Percentiles rank a stretch among this genome's conserved stretches.
Conservation (phyloP, 2,797 vertebrate genomes). For the Pseudomugil tenellus region DNA sequence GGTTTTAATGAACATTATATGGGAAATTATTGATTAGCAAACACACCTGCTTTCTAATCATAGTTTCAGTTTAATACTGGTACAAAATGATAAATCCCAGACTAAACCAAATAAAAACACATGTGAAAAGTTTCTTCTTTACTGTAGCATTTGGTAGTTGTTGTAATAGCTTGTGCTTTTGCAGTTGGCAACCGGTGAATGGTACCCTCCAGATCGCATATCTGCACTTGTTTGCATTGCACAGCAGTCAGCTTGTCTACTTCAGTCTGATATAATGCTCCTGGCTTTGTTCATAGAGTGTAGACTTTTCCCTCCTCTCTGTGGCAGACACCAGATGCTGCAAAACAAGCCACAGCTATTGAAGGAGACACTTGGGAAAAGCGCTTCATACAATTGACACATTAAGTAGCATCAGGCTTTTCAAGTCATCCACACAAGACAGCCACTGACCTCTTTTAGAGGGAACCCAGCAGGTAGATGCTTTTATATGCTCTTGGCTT, state of each 20-base stretch:
- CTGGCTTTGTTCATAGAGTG: conserved; percentile 42
- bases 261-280: conserved; percentile 39
- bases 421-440: conserved; percentile 55
- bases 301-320: conserved; percentile 37
- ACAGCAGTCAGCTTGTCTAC: conserved; percentile 14
- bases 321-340: conserved; percentile 16
- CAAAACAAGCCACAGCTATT: conserved; percentile 35
- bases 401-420: conserved; percentile 55
- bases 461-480: conserved; percentile 55
- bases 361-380: conserved; percentile 59
- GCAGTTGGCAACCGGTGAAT: conserved; percentile 21
- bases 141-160: conserved; percentile 7
- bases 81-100: not conserved
- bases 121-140: conserved; percentile 19
- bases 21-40: conserved; percentile 36
- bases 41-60: conserved; percentile 24
- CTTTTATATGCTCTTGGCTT: conserved; percentile 48
- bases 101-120: conserved; percentile 16
- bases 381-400: conserved; percentile 58
- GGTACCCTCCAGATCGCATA: conserved; percentile 9
- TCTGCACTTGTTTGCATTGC: conserved; percentile 21
- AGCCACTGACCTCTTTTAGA: conserved; percentile 52
- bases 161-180: conserved; percentile 23
- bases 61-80: conserved; percentile 16
- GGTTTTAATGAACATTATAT: conserved; percentile 38